phyloP scores from a whole-genome alignment of 2,888 invertebrate genomes.

The Sinelater perroti region DNA sequence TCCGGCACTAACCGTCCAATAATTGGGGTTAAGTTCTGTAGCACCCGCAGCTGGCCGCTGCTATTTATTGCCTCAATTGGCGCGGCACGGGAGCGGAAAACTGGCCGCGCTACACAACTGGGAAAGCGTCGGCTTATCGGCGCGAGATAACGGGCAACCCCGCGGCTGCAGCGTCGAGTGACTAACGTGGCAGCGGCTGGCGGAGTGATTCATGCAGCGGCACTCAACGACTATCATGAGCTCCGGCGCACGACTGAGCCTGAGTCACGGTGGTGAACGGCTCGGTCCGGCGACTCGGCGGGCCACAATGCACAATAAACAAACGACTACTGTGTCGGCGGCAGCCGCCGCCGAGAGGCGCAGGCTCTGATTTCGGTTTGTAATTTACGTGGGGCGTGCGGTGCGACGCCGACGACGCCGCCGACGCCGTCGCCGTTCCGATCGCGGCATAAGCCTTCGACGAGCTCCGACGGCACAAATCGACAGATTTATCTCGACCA shows the following conservation, averaged over 20 bases:
- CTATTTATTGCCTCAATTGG: slow-evolving; percentile 17
- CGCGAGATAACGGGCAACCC: background rate
- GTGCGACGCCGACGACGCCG: too few species aligned
- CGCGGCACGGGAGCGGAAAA: background rate
- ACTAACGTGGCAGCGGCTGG: background rate
- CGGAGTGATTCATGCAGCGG: slow-evolving; percentile 7
- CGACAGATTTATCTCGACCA: slow-evolving; percentile 16
- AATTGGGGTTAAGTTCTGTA: slow-evolving; percentile 37
- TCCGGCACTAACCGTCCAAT: slow-evolving; percentile 17
- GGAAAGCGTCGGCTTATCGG: background rate
- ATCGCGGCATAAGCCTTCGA: slow-evolving; percentile 9
- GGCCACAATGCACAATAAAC: slow-evolving; percentile 37
- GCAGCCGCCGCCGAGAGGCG: slow-evolving; percentile 21
- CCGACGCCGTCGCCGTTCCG: too few species aligned
- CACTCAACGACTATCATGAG: background rate
- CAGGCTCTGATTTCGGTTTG: slow-evolving; percentile 25
- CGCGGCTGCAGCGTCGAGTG: background rate
- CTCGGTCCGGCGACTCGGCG: slow-evolving; percentile 25
- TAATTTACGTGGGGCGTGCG: too few species aligned
- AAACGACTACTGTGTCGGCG: slow-evolving; percentile 29
- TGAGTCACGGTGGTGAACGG: slow-evolving; percentile 26
- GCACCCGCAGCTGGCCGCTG: slow-evolving; percentile 29
- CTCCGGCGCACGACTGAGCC: slow-evolving; percentile 27
- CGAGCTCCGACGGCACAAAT: slow-evolving; percentile 10
- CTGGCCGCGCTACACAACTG: background rate